These are phyloP conservation scores for Brachymystax lenok DNA, from an alignment of 2,797 vertebrate genomes.

Conservation along the genomic window DNA sequence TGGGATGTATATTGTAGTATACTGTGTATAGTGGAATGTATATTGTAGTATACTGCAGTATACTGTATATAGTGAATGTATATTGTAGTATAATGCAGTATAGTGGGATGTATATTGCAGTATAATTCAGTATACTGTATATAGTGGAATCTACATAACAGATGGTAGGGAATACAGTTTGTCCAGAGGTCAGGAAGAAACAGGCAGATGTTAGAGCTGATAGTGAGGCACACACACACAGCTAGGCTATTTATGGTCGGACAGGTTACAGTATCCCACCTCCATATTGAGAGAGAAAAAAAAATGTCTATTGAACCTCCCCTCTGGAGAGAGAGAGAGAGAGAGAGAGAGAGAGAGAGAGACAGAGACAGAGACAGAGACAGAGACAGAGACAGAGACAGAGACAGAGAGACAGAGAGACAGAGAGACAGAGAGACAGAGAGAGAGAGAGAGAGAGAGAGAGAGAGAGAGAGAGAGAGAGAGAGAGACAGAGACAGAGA, in stretches of 20 bases:
- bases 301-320: conserved; percentile 36
- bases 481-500: conserved; percentile 5
- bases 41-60: too few species aligned
- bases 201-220: not conserved
- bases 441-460: not conserved
- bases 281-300: conserved; percentile 13
- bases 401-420: not conserved
- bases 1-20: too few species aligned
- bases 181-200: not conserved
- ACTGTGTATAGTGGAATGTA: too few species aligned
- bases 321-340: conserved; percentile 14
- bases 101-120: too few species aligned
- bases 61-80: too few species aligned
- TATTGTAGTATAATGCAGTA: too few species aligned
- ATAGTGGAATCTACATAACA: too few species aligned
- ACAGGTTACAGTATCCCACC: conserved; percentile 23
- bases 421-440: not conserved
- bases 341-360: conserved; percentile 8
- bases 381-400: not conserved
- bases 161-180: too few species aligned
- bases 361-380: too few species aligned
- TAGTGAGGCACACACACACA: not conserved
- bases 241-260: conserved; percentile 20
- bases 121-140: too few species aligned
- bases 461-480: not conserved